Base-by-base conservation (phyloP, 2,888 invertebrate genomes). In the Pachymerium ferrugineum region DNA sequence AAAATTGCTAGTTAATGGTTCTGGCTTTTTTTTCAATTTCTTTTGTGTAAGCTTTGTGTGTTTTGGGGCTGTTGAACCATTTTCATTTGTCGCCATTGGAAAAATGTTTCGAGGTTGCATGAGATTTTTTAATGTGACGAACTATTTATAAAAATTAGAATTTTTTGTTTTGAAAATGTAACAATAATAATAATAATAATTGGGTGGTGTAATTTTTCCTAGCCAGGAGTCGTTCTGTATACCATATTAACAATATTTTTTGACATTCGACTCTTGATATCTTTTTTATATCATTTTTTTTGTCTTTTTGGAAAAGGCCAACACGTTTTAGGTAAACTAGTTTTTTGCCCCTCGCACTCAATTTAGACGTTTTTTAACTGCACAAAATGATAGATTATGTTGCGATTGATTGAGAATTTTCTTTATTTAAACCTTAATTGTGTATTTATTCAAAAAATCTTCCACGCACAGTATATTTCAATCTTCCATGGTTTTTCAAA, bases 171-270 rank as follows among this genome's bases (percentile, higher is more conserved):
- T 5, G 22, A 47, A 47, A 47, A 47, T 22, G 19, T n/a, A 47
- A 47, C 16, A n/a, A 47, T 5, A 47, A 47, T 22, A 47, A 47
- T 1, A 19, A 47, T 31, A 31, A n/a, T 29, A 29, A 68, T 68
- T 29, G 29, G 68, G 68, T 29, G 68, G 68, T 68, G 68, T 68
- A 68, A 68, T 30, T 68, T 68, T 25, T 16, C 68, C 28, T 68
- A 68, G 10, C n/a, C n/a, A 5, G 19, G 42, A 47, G 47, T 47
- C 47, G 47, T 47, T 3, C 47, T 47, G 47, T 47, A 47, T 47
- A 47, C 47, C 47, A 47, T 47, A 47, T 47, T 47, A 47, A 8
- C 47, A 47, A n/a, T 47, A 47, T 47, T 47, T 47, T 47, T 47
- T 22, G 47, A 47, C 14, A 47, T 22, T 47, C 47, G 47, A 47